phyloP scores from a whole-genome alignment of 2,888 invertebrate genomes.

The Argyresthia albistria region DNA sequence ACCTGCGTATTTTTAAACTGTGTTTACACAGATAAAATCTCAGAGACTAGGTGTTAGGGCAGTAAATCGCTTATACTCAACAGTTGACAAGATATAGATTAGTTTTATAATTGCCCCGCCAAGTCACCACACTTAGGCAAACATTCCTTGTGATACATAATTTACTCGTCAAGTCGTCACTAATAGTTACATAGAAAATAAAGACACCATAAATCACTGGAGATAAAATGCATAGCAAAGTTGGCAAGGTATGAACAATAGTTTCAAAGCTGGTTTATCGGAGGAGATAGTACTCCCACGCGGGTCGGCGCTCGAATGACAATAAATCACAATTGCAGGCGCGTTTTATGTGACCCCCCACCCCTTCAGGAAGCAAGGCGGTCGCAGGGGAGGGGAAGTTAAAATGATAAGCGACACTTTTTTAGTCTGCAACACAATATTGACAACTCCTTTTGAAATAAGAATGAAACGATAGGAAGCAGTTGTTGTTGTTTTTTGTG shows the following conservation, averaged over 20 bases:
- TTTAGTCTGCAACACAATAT: too few relatives aligned
- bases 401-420: too few relatives aligned
- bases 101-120: conserved; percentile 1
- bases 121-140: not conserved
- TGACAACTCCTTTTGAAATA: too few relatives aligned
- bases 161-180: not conserved
- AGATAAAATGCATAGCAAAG: conserved; percentile 29
- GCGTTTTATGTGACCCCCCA: conserved; percentile 22
- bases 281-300: conserved; percentile 28
- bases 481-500: too few relatives aligned
- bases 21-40: not conserved
- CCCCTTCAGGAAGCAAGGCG: not conserved
- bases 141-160: not conserved
- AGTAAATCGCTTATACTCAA: not conserved
- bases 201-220: conserved; percentile 28
- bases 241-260: not conserved
- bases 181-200: not conserved
- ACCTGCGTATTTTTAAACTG: not conserved
- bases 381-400: too few relatives aligned
- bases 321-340: conserved; percentile 27
- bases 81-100: conserved; percentile 1
- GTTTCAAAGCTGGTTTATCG: conserved; percentile 20
- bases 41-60: not conserved
- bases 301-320: conserved; percentile 15
- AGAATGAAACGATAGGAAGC: not conserved